Percentiles rank a stretch among this genome's conserved stretches.
Conservation (phyloP, 2,888 invertebrate genomes). For the Cantharis lateralis region DNA sequence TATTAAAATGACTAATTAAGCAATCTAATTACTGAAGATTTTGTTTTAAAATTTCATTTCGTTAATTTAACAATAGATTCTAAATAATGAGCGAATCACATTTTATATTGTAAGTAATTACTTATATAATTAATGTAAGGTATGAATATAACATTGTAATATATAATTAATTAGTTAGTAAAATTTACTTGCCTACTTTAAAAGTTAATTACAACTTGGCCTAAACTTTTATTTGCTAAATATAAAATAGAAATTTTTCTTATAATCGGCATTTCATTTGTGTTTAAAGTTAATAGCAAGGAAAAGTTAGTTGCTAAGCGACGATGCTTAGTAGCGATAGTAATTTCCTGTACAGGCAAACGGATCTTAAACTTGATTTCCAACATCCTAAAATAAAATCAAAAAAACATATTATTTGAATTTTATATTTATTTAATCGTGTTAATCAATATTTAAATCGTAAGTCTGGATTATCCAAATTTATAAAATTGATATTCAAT, state of each 20-base stretch:
- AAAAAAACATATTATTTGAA: conserved; percentile 4
- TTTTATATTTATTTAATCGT: neutral
- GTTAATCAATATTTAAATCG: neutral
- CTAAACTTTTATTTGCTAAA: neutral
- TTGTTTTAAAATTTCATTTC: neutral
- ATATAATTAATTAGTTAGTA: too few species aligned
- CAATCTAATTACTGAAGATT: neutral
- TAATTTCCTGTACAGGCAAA: conserved; percentile 20
- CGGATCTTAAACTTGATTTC: conserved; percentile 14
- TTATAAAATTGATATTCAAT: too few species aligned
- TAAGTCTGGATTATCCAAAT: neutral
- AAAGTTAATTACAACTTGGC: neutral
- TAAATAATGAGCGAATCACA: neutral
- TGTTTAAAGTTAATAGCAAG: conserved; percentile 12
- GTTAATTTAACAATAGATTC: neutral
- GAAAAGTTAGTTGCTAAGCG: conserved; percentile 15
- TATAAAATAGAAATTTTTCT: neutral
- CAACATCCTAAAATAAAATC: conserved; percentile 15
- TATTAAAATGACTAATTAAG: neutral
- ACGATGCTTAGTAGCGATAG: conserved; percentile 5
- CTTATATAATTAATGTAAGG: too few species aligned
- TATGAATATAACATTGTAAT: too few species aligned
- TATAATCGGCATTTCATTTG: conserved; percentile 21
- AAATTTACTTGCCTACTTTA: neutral
- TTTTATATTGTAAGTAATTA: neutral